phyloP scores from a whole-genome alignment of 2,797 vertebrate genomes.

The Scolopax bukidnonensis region DNA sequence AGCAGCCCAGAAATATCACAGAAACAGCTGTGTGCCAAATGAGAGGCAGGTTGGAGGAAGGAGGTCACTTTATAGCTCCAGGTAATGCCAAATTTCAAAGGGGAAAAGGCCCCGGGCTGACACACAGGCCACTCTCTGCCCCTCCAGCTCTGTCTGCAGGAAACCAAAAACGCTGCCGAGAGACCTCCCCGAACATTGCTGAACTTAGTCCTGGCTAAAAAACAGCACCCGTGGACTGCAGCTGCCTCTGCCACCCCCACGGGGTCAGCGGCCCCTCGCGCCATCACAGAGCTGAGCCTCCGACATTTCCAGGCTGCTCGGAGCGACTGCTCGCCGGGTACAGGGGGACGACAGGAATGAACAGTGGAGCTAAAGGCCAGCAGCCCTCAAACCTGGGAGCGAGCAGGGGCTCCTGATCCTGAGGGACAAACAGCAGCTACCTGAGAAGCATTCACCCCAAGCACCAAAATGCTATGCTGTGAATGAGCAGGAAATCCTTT shows the following conservation, averaged over 20 bases:
- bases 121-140: background rate
- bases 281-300: background rate
- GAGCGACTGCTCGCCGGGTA: no score
- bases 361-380: background rate
- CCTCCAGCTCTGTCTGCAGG: background rate
- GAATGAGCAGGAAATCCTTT: background rate
- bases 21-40: background rate
- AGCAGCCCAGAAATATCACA: background rate
- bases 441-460: background rate
- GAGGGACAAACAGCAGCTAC: background rate
- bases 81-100: accelerated
- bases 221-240: background rate
- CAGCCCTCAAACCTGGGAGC: background rate
- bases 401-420: background rate
- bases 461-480: background rate
- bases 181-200: background rate
- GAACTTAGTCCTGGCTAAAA: background rate
- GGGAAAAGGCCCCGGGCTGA: background rate
- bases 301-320: background rate
- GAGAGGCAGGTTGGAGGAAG: background rate
- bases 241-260: no score
- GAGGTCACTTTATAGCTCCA: background rate
- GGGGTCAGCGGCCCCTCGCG: no score
- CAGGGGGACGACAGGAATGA: background rate
- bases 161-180: background rate